Evolutionary conservation across 2,888 invertebrate genomes (phyloP).

Genomic region (Clusia tigrina): DNA sequence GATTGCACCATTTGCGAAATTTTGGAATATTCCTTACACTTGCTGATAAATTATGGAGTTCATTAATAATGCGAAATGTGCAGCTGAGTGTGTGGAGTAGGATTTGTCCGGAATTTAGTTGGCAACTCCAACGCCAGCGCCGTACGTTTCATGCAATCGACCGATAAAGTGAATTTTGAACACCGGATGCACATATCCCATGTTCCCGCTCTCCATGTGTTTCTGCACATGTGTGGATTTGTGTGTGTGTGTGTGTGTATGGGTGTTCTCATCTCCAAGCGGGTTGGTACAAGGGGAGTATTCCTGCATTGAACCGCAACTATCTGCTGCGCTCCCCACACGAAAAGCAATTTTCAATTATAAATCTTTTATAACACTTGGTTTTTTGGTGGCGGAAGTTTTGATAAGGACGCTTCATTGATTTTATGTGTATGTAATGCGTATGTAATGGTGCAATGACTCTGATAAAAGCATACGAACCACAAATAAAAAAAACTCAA

Average conservation of each 20-base stretch:
- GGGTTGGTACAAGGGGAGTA: neutral
- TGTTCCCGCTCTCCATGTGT: neutral
- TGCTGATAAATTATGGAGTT: too few relatives aligned
- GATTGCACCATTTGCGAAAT: too few relatives aligned
- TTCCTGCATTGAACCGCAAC: neutral
- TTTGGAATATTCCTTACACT: too few relatives aligned
- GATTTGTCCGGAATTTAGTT: too few relatives aligned
- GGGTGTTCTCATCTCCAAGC: neutral
- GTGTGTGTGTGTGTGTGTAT: constrained; percentile 3
- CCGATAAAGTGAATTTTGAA: constrained; percentile 11
- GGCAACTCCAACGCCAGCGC: too few relatives aligned
- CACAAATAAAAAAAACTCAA: too few relatives aligned
- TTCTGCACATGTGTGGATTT: neutral
- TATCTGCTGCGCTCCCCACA: neutral
- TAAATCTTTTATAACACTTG: neutral
- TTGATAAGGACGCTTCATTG: constrained; percentile 3
- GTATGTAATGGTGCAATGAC: too few relatives aligned
- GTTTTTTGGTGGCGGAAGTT: neutral
- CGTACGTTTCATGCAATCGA: too few relatives aligned
- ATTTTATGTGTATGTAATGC: too few relatives aligned
- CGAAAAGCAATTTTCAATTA: neutral
- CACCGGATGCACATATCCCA: constrained; percentile 11
- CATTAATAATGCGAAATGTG: too few relatives aligned
- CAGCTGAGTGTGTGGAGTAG: too few relatives aligned
- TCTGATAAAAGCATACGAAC: too few relatives aligned